Conservation (phyloP, 2,888 invertebrate genomes). For the Nemoura dubitans region DNA sequence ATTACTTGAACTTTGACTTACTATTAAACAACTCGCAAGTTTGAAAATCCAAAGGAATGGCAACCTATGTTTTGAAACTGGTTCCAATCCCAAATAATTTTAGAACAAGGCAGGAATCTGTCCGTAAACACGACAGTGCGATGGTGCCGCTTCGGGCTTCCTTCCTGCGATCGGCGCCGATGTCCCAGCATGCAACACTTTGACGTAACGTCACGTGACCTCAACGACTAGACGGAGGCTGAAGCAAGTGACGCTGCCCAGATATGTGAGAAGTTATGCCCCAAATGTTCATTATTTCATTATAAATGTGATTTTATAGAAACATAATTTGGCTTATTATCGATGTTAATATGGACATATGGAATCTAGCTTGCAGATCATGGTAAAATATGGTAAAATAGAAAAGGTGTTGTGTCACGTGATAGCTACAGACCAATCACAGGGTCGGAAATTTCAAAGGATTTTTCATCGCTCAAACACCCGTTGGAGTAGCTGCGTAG, state of each 20-base stretch:
- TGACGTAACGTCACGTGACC: slow-evolving; percentile 47
- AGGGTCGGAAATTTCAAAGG: slow-evolving; percentile 55
- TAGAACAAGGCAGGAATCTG: not conserved
- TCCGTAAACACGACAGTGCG: not conserved
- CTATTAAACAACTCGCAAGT: not conserved
- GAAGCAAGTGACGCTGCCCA: slow-evolving; percentile 46
- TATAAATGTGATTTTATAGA: not conserved
- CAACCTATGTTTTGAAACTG: not conserved
- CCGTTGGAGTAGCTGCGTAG: slow-evolving; percentile 59
- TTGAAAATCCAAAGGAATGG: not conserved
- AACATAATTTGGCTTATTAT: not conserved
- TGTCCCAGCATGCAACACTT: slow-evolving; percentile 44
- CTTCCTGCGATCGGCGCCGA: not conserved
- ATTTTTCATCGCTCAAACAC: slow-evolving; percentile 56
- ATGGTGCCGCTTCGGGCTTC: not conserved
- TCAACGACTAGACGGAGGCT: slow-evolving; percentile 37
- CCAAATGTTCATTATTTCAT: not conserved
- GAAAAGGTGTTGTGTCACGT: slow-evolving; percentile 54
- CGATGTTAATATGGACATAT: not conserved
- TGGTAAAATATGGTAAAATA: slow-evolving; percentile 45
- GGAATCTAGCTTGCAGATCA: not conserved
- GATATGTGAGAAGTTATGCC: slow-evolving; percentile 41
- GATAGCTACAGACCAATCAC: slow-evolving; percentile 56
- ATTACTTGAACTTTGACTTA: not conserved
- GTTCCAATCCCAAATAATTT: not conserved